These are phyloP conservation scores for Parapsyche elsis DNA, from an alignment of 1,140 invertebrate genomes.

Conservation along the genomic window DNA sequence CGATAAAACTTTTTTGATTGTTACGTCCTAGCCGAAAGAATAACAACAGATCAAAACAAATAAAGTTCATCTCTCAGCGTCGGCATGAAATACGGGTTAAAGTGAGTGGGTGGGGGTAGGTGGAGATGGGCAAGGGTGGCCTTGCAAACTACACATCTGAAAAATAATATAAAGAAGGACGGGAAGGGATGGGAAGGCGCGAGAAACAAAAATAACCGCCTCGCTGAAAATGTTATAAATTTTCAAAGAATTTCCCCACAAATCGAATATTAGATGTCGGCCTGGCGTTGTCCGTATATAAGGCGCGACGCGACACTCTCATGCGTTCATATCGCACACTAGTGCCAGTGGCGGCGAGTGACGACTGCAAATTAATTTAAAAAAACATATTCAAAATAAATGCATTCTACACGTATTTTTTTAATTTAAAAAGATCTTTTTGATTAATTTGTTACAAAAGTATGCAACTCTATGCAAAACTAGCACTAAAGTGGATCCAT, in stretches of 20 bases:
- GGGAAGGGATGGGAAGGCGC: not conserved
- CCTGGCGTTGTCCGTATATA: not conserved
- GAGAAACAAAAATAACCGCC: not conserved
- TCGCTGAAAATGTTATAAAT: slow-evolving; percentile 41
- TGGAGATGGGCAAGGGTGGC: not conserved
- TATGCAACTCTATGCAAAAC: too few species aligned
- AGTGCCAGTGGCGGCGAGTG: not conserved
- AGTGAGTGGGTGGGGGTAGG: not conserved
- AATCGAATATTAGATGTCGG: slow-evolving; percentile 46
- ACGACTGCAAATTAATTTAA: too few species aligned
- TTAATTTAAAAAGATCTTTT: too few species aligned
- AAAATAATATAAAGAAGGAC: slow-evolving; percentile 28
- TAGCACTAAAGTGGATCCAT: too few species aligned
- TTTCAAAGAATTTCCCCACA: slow-evolving; percentile 44
- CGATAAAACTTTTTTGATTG: slow-evolving; percentile 37
- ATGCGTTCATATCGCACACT: not conserved
- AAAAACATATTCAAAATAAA: too few species aligned
- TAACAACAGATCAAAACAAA: slow-evolving; percentile 45
- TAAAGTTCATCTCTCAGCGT: slow-evolving; percentile 43
- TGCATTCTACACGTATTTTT: too few species aligned
- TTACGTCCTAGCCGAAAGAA: slow-evolving; percentile 31
- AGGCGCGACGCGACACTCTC: not conserved
- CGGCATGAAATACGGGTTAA: slow-evolving; percentile 4
- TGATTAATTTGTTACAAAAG: too few species aligned
- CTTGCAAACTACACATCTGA: not conserved